Base-by-base conservation (phyloP, 2,113 vertebrate genomes). In the Philantomba maxwellii region DNA sequence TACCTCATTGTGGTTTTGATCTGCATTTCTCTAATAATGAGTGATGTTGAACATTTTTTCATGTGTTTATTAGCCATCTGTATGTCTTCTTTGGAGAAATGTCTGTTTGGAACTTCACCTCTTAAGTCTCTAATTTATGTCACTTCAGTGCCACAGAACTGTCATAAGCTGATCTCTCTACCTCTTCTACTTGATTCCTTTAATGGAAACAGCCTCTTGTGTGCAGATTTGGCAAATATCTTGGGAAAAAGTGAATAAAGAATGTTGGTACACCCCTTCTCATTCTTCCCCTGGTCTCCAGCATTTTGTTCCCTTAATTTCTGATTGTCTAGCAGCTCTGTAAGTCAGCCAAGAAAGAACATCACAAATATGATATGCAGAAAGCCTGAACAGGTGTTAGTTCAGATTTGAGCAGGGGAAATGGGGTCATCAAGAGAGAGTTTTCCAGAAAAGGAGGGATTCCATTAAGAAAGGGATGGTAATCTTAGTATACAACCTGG, bases 61-160 rank as follows among this genome's bases (percentile, higher is more conserved):
- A 39, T 70, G 19, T 70, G n/a, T 70, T 70, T 70, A 11, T 70
- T 70, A 39, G 66, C n/a, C n/a, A 70, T 70, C 66, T 23, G n/a
- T 23, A 39, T 70, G n/a, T 39, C 66, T 70, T 70, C 64, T 70
- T 70, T 70, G n/a, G n/a, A 70, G n/a, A 39, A 70, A 23, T 70
- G n/a, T 70, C 19, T 70, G 64, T 70, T 70, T 70, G 70, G 36
- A 85, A 80, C 82, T 33, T 88, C 86, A 82, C 83, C 30, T 94
- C 51, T 93, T 87, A 90, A 30, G 53, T 91, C 25, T 95, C 47
- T 92, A n/a, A n/a, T 96, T 95, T 96, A 81, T 94, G 70, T 86
- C n/a, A 75, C 66, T 33, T 58, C 57, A 78, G 58, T 81, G 64
- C 62, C 51, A 87, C 51, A 84, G 75, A 87, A 93, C 75, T 91